These are phyloP conservation scores for Lepus timidus DNA, from an alignment of 2,113 vertebrate species.

Conservation along the genomic window DNA sequence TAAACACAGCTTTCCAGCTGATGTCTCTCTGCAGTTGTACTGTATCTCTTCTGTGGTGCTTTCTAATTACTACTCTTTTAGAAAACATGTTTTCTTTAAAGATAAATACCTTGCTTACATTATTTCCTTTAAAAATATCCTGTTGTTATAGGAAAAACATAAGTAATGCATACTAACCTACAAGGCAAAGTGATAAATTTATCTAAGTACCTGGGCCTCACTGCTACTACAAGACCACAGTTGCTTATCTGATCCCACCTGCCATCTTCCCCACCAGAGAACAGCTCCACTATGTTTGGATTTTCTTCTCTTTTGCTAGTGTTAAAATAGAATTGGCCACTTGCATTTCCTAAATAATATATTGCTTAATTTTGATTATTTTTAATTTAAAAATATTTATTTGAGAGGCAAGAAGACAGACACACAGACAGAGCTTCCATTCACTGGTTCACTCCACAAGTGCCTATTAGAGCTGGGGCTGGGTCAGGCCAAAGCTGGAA, in stretches of 20 bases:
- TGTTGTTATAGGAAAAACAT: not conserved
- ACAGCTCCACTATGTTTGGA: not conserved
- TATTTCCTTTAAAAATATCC: not conserved
- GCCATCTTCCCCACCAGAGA: not conserved
- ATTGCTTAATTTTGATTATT: not conserved
- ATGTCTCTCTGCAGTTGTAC: not conserved
- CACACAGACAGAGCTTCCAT: too few relatives aligned
- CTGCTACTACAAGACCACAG: not conserved
- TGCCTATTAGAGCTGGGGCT: too few relatives aligned
- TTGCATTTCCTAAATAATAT: not conserved
- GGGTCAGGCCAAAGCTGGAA: too few relatives aligned
- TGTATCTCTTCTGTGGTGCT: not conserved
- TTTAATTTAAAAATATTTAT: not conserved
- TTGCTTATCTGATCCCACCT: not conserved
- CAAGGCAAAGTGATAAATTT: not conserved
- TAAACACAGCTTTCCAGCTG: not conserved
- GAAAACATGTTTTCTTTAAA: not conserved
- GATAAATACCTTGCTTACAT: not conserved
- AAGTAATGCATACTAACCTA: not conserved
- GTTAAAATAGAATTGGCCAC: not conserved
- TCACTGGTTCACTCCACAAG: too few relatives aligned
- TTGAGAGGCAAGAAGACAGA: too few relatives aligned
- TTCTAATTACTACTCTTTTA: constrained; percentile 10
- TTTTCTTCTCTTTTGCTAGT: not conserved
- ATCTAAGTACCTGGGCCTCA: not conserved